A percentile compares a stretch with the other conserved stretches of the same genome.
Conservation (phyloP, 2,888 invertebrate genomes). For the Hydrotaea diabolus region DNA sequence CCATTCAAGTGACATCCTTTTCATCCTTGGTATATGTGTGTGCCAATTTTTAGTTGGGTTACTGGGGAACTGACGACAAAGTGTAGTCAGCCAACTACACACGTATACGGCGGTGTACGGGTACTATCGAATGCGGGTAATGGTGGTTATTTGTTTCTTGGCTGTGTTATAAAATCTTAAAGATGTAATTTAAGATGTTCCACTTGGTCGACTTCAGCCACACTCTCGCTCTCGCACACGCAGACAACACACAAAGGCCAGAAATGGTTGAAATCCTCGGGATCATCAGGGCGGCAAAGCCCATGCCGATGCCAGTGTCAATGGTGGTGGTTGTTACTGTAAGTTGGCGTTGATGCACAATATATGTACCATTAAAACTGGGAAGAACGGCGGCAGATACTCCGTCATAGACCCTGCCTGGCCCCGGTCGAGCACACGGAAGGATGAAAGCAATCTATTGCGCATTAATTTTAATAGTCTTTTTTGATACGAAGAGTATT, state of each 20-base stretch:
- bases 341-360: conserved; percentile 37
- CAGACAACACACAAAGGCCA: background rate
- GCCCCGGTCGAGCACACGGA: conserved; percentile 38
- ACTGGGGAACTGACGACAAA: conserved; percentile 43
- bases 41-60: conserved; percentile 55
- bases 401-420: conserved; percentile 12
- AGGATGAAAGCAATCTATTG: conserved; percentile 54
- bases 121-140: conserved; percentile 56
- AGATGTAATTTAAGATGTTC: conserved; percentile 60
- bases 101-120: background rate
- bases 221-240: conserved; percentile 33
- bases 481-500: conserved; percentile 25
- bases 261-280: conserved; percentile 35
- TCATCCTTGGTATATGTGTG: conserved; percentile 6
- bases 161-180: conserved; percentile 43
- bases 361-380: conserved; percentile 15
- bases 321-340: conserved; percentile 41
- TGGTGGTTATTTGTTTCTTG: conserved; percentile 48
- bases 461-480: conserved; percentile 55
- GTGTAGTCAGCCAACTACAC: conserved; percentile 28
- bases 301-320: conserved; percentile 33
- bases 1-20: conserved; percentile 24
- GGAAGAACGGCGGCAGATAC: conserved; percentile 15
- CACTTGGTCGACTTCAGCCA: conserved; percentile 50
- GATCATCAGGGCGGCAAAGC: background rate